phyloP scores from a whole-genome alignment of 2,888 invertebrate species.

The Orchesellides sinensis region DNA sequence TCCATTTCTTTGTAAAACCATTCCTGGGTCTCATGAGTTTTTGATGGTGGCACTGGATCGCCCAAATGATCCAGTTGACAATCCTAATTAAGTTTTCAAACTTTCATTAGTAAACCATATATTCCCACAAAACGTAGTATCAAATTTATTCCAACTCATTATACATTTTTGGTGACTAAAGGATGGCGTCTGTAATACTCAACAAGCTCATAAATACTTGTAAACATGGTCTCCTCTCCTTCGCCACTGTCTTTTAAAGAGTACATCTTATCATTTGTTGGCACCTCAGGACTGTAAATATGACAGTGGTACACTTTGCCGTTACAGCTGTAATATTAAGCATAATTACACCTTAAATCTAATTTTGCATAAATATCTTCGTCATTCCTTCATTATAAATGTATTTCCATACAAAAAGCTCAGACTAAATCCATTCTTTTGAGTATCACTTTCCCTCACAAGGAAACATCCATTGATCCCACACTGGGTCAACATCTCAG shows the following conservation, averaged over 20 bases:
- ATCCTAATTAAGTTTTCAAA: conserved; percentile 30
- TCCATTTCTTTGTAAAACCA: conserved; percentile 67
- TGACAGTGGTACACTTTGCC: conserved; percentile 29
- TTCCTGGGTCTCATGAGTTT: conserved; percentile 27
- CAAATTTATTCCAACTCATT: background rate
- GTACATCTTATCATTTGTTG: conserved; percentile 1
- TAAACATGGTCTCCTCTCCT: conserved; percentile 11
- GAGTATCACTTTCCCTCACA: conserved; percentile 12
- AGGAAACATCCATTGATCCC: conserved; percentile 20
- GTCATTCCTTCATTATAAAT: background rate
- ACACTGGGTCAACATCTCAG: conserved; percentile 74
- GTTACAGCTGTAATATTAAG: background rate
- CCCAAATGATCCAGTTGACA: conserved; percentile 31
- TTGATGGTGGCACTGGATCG: conserved; percentile 43
- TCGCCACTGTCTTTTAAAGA: conserved; percentile 3
- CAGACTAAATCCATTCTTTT: background rate
- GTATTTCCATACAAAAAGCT: conserved; percentile 16
- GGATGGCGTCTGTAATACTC: conserved; percentile 10
- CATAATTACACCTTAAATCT: background rate
- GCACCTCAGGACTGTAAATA: background rate
- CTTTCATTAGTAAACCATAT: no score
- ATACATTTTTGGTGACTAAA: conserved; percentile 1
- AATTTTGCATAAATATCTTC: background rate
- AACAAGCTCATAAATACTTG: conserved; percentile 23
- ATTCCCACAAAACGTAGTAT: background rate